Evolutionary conservation across 2,797 vertebrate genomes (phyloP).

Genomic region (Phataginus tetradactyla): DNA sequence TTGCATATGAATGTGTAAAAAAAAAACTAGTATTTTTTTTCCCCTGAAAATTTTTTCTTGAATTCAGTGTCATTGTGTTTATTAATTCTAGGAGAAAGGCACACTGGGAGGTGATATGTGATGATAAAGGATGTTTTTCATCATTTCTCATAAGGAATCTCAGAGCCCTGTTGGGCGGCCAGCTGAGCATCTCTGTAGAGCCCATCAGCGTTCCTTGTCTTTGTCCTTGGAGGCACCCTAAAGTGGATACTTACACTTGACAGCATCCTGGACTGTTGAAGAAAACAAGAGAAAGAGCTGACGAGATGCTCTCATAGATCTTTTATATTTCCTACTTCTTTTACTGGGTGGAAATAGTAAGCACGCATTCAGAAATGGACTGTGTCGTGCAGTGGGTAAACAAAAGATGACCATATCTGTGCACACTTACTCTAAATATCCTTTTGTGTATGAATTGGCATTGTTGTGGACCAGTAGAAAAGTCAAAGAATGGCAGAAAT

Average conservation of each 20-base stretch:
- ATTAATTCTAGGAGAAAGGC: constrained; percentile 43
- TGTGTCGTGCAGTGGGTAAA: neutral
- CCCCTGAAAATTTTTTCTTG: neutral
- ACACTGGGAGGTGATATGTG: neutral
- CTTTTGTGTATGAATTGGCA: neutral
- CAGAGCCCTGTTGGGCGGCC: neutral
- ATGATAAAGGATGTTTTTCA: constrained; percentile 17
- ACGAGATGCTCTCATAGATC: constrained; percentile 9
- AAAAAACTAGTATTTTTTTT: neutral
- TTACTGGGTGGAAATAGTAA: constrained; percentile 26
- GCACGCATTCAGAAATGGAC: constrained; percentile 1
- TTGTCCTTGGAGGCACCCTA: constrained; percentile 56
- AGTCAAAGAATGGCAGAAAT: constrained; percentile 29
- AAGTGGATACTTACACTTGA: constrained; percentile 22
- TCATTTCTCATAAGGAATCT: neutral
- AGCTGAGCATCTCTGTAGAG: neutral
- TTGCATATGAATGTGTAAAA: neutral
- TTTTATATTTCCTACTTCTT: constrained; percentile 40
- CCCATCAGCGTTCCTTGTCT: neutral
- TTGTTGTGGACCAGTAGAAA: neutral
- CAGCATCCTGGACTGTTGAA: neutral
- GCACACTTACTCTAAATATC: neutral
- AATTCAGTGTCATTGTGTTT: neutral
- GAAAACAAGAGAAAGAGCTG: constrained; percentile 30
- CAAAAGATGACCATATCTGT: constrained; percentile 42